Percentiles rank a stretch among this genome's conserved stretches.
phyloP scores from a whole-genome alignment of 1,140 invertebrate species.

The Leptinotarsa texana region DNA sequence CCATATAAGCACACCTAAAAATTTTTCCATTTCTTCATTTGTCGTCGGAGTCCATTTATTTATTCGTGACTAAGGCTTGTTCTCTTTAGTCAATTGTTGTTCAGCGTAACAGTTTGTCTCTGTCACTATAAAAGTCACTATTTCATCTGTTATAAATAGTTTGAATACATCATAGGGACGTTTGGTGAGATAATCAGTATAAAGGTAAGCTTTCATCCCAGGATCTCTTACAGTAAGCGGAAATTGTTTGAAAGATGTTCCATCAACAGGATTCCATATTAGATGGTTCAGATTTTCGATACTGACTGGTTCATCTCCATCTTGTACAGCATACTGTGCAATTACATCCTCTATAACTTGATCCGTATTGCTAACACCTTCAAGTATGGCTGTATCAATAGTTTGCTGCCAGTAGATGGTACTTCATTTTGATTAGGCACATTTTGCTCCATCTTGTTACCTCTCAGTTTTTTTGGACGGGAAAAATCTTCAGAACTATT shows the following conservation, averaged over 20 bases:
- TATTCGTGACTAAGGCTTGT: slow-evolving; percentile 7
- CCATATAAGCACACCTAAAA: slow-evolving; percentile 10
- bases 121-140: background rate
- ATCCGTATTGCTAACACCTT: slow-evolving; percentile 1
- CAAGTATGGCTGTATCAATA: background rate
- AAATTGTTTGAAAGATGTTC: slow-evolving; percentile 13
- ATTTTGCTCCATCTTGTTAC: background rate
- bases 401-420: background rate
- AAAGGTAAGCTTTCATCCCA: background rate
- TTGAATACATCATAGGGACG: slow-evolving; percentile 1
- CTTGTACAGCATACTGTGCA: background rate
- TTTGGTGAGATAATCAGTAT: background rate
- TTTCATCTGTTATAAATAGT: slow-evolving; percentile 2
- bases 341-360: background rate
- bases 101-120: background rate
- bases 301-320: background rate
- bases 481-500: background rate
- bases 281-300: background rate
- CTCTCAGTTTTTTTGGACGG: background rate
- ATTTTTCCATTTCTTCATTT: background rate
- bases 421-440: background rate
- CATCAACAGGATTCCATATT: background rate
- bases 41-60: background rate
- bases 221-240: background rate
- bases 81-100: slow-evolving; percentile 2